Conservation (phyloP, 1,140 invertebrate species). For the Plodia interpunctella region DNA sequence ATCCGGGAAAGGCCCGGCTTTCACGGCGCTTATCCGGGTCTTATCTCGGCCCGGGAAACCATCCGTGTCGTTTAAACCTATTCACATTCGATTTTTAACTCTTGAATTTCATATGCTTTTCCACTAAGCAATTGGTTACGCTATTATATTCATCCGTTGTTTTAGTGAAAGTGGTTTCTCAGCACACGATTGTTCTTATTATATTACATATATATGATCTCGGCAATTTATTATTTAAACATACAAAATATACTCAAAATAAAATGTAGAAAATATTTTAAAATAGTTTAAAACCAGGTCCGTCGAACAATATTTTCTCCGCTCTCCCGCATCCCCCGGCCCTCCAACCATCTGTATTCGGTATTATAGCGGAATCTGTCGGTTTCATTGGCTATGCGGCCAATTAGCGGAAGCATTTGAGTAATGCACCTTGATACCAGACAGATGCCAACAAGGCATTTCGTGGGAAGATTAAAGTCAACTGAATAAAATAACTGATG, state of each 20-base stretch:
- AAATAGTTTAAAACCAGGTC: too few species aligned
- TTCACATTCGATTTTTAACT: conserved; percentile 25
- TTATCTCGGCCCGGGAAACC: conserved; percentile 33
- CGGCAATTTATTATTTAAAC: too few species aligned
- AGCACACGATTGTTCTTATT: too few species aligned
- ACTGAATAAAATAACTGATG: neutral
- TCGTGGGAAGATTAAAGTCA: neutral
- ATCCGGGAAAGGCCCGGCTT: conserved; percentile 30
- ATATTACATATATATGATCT: too few species aligned
- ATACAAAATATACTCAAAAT: too few species aligned
- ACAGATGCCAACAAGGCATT: neutral
- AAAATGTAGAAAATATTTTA: too few species aligned
- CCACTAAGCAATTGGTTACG: too few species aligned
- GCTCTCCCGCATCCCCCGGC: too few species aligned
- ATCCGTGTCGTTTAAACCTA: conserved; percentile 39
- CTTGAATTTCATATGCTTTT: too few species aligned
- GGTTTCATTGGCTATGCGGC: neutral
- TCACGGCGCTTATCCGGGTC: conserved; percentile 30
- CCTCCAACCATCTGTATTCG: neutral
- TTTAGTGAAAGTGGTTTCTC: too few species aligned
- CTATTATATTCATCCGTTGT: too few species aligned
- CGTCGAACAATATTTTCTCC: neutral
- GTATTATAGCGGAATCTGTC: neutral
- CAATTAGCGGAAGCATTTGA: neutral
- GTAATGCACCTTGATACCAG: neutral